Conservation (phyloP, 2,888 invertebrate species). For the Toxonevra muliebris region DNA sequence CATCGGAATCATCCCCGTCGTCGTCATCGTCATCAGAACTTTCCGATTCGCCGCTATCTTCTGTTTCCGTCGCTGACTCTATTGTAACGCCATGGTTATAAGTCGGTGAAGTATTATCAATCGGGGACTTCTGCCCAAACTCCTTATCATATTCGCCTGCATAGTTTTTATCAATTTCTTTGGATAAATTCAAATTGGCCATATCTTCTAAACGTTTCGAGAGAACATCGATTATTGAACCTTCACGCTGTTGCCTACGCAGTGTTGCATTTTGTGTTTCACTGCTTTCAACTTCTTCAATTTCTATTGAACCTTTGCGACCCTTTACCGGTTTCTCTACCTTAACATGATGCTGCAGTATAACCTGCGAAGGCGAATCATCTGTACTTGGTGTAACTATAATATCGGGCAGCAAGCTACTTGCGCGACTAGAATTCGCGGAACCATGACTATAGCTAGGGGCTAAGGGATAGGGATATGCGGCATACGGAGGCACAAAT, state of each 20-base stretch:
- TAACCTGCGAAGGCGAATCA: constrained; percentile 55
- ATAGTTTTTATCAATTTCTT: constrained; percentile 52
- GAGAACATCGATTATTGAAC: constrained; percentile 54
- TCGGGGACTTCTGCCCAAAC: constrained; percentile 52
- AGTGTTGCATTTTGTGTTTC: constrained; percentile 26
- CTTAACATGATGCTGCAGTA: constrained; percentile 52
- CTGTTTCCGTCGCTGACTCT: constrained; percentile 28
- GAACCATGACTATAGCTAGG: constrained; percentile 52
- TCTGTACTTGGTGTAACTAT: constrained; percentile 61
- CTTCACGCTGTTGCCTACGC: constrained; percentile 45
- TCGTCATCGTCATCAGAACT: constrained; percentile 28
- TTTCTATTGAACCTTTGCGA: constrained; percentile 49
- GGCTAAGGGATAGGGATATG: constrained; percentile 48
- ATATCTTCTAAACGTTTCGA: constrained; percentile 56
- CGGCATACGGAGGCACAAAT: constrained; percentile 45
- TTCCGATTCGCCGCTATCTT: constrained; percentile 15
- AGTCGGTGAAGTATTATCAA: constrained; percentile 52
- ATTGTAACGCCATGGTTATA: constrained; percentile 27
- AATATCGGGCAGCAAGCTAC: constrained; percentile 59
- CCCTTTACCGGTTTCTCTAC: constrained; percentile 47
- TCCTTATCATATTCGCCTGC: constrained; percentile 53
- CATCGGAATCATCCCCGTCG: constrained; percentile 40
- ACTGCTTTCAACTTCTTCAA: constrained; percentile 45
- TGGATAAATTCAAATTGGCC: constrained; percentile 50
- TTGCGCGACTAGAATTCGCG: constrained; percentile 51